phyloP scores from a whole-genome alignment of 2,888 invertebrate species.

The Lumbricus terrestris region DNA sequence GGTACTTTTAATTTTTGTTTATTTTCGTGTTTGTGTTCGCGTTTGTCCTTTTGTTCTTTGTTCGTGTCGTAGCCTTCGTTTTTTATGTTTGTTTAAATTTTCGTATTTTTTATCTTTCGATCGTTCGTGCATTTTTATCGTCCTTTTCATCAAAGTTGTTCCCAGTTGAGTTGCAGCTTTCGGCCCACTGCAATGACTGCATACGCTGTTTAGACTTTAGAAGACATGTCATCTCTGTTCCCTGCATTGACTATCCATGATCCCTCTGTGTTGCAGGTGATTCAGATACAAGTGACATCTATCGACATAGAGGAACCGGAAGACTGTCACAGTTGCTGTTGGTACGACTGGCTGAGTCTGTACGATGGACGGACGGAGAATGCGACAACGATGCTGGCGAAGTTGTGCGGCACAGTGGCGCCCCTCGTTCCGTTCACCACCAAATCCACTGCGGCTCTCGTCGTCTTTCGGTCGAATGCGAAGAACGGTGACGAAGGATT shows the following conservation, averaged over 20 bases:
- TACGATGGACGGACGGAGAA: conserved; percentile 12
- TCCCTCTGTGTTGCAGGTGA: neutral
- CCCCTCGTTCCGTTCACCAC: neutral
- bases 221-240: no score
- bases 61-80: neutral
- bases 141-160: neutral
- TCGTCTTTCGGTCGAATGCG: neutral
- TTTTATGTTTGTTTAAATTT: neutral
- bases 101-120: neutral
- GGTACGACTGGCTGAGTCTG: conserved; percentile 14
- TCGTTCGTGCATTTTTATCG: neutral
- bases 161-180: neutral
- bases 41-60: no score
- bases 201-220: no score
- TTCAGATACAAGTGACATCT: conserved; percentile 14
- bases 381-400: neutral
- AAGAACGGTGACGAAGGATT: conserved; percentile 11
- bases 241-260: no score
- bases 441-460: neutral
- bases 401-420: neutral
- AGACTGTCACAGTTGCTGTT: conserved; percentile 6
- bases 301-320: conserved; percentile 16
- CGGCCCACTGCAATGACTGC: no score
- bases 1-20: no score
- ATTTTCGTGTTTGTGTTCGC: no score